Percentiles rank a stretch among this genome's conserved stretches.
These are phyloP conservation scores for Zoanthus sansibaricus DNA, from an alignment of 92 coral and sea anemone genomes.

Conservation along the genomic window DNA sequence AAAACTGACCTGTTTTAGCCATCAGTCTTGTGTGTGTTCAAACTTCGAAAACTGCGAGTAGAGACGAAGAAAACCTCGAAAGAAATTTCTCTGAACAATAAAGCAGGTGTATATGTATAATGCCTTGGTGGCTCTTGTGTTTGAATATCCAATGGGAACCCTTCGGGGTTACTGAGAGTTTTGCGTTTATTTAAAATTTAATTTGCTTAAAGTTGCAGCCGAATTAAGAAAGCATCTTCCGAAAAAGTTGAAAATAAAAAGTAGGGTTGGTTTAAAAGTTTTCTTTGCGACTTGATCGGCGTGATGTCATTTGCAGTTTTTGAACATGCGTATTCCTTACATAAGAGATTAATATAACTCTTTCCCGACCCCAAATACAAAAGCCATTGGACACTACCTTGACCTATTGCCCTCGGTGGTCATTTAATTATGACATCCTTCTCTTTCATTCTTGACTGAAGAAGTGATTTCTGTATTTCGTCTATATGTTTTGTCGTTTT, in stretches of 20 bases:
- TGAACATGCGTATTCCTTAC: neutral
- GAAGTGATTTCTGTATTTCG: neutral
- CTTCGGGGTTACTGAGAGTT: neutral
- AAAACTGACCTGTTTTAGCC: slow-evolving; percentile 31
- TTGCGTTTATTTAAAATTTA: neutral
- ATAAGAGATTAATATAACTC: slow-evolving; percentile 15
- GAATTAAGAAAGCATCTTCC: too few species aligned
- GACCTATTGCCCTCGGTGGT: neutral
- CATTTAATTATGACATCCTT: neutral
- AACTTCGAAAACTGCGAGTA: slow-evolving; percentile 1
- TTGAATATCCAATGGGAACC: neutral
- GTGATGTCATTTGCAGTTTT: slow-evolving; percentile 38
- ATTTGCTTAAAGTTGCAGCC: neutral
- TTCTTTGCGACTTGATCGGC: neutral
- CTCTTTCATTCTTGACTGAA: neutral
- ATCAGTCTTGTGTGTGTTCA: neutral
- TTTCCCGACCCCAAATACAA: neutral
- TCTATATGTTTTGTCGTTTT: neutral
- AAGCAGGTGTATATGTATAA: slow-evolving; percentile 15
- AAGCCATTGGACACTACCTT: neutral
- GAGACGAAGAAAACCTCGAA: neutral
- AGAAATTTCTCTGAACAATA: neutral
- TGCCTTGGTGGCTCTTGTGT: slow-evolving; percentile 1
- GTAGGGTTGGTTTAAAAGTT: neutral
- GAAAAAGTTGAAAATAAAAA: neutral